Evolutionary conservation across 2,797 vertebrate genomes (phyloP).

Genomic region (Cynodonichthys magdalenae): DNA sequence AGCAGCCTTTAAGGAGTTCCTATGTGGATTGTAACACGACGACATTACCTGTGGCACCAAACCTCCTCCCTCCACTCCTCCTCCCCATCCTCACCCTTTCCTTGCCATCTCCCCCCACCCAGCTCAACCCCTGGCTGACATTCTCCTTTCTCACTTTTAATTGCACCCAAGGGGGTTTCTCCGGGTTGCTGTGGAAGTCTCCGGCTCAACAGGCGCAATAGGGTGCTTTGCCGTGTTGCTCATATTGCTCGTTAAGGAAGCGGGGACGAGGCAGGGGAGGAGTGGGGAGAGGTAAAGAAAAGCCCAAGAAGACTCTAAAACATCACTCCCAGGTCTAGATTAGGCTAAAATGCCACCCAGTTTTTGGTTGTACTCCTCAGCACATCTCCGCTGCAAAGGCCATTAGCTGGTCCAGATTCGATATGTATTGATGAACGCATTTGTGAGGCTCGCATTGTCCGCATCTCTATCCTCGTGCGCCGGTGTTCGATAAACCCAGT

Average conservation of each 20-base stretch:
- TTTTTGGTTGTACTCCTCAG: slow-evolving; percentile 16
- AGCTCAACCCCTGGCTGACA: slow-evolving; percentile 70
- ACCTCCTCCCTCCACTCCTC: background rate
- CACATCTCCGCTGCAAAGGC: slow-evolving; percentile 49
- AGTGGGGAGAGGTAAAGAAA: background rate
- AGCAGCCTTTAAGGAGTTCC: slow-evolving; percentile 71
- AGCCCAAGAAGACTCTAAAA: slow-evolving; percentile 9
- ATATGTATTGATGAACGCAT: slow-evolving; percentile 71
- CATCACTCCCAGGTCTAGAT: slow-evolving; percentile 29
- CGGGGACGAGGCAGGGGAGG: slow-evolving; percentile 20
- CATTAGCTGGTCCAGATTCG: slow-evolving; percentile 63
- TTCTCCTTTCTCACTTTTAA: slow-evolving; percentile 82
- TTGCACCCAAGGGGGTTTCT: slow-evolving; percentile 76
- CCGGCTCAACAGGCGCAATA: slow-evolving; percentile 64
- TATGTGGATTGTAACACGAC: slow-evolving; percentile 65
- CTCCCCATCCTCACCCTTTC: background rate
- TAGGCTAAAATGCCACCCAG: slow-evolving; percentile 51
- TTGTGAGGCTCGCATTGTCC: slow-evolving; percentile 47
- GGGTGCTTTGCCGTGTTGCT: slow-evolving; percentile 70
- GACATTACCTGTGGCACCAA: slow-evolving; percentile 64
- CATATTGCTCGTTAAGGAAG: slow-evolving; percentile 67
- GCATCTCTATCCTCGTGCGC: slow-evolving; percentile 46
- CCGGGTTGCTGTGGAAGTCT: slow-evolving; percentile 71
- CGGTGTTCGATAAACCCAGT: slow-evolving; percentile 63
- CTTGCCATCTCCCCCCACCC: background rate